A percentile compares a stretch with the other conserved stretches of the same genome.
These are phyloP conservation scores for Stenurella melanura DNA, from an alignment of 2,888 invertebrate genomes.

Conservation along the genomic window DNA sequence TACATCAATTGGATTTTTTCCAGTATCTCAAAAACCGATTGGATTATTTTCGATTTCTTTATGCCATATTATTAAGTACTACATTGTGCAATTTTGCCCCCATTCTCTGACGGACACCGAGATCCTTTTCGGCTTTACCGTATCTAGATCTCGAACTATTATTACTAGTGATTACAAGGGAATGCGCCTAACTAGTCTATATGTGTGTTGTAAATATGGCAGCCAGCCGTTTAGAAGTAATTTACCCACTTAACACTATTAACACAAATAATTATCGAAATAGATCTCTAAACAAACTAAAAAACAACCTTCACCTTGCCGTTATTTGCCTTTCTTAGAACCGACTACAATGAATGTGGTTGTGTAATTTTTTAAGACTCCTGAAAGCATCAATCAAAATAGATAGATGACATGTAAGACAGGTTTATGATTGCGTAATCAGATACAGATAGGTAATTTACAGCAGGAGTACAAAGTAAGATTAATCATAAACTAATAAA, in stretches of 20 bases:
- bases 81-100: too few species aligned
- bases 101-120: too few species aligned
- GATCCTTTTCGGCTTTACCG: too few species aligned
- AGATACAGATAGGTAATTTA: background rate
- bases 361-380: slow-evolving; percentile 9
- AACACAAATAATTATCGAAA: background rate
- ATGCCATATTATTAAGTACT: too few species aligned
- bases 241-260: slow-evolving; percentile 12
- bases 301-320: slow-evolving; percentile 22
- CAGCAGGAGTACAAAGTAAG: background rate
- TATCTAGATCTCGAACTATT: too few species aligned
- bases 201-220: too few species aligned
- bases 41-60: too few species aligned
- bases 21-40: too few species aligned
- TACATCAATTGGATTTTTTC: too few species aligned
- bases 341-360: slow-evolving; percentile 2
- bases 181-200: too few species aligned
- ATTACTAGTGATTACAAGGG: too few species aligned
- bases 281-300: slow-evolving; percentile 1
- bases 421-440: slow-evolving; percentile 25
- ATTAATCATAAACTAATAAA: background rate
- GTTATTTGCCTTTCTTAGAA: slow-evolving; percentile 24
- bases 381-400: slow-evolving; percentile 31
- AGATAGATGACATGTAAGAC: slow-evolving; percentile 9
- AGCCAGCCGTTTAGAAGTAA: background rate